Percentiles rank a stretch among this genome's conserved stretches.
These are phyloP conservation scores for Brachionus manjavacas DNA, from an alignment of 1,140 invertebrate genomes.

Conservation along the genomic window DNA sequence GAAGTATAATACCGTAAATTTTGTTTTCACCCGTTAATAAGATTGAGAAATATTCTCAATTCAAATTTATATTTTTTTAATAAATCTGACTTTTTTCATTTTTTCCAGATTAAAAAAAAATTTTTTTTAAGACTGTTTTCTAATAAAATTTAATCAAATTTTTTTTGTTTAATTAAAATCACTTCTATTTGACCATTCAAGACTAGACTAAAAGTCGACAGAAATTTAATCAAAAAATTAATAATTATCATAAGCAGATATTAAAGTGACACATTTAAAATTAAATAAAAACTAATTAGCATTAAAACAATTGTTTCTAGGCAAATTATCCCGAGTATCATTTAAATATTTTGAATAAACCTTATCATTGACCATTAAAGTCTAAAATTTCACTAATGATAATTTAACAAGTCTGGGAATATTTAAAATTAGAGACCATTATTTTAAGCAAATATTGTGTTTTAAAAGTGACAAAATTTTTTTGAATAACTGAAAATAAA, in stretches of 20 bases:
- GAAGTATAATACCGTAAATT: no score
- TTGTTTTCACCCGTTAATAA: no score
- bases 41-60: no score
- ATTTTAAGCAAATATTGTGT: no score
- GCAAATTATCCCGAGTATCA: background rate
- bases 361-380: background rate
- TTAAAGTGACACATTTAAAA: background rate
- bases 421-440: background rate
- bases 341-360: background rate
- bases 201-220: no score
- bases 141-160: no score
- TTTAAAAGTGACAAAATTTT: background rate
- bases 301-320: background rate
- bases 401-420: background rate
- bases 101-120: no score
- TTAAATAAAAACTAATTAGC: background rate
- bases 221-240: background rate
- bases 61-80: no score
- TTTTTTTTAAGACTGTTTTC: no score
- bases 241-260: background rate
- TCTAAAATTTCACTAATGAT: background rate
- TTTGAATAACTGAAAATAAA: background rate
- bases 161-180: no score
- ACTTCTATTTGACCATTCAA: no score
- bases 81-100: no score